A percentile compares a stretch with the other conserved stretches of the same genome.
Evolutionary conservation across 2,888 invertebrate species (phyloP).

Genomic region (Thecocarcelia acutangulata): DNA sequence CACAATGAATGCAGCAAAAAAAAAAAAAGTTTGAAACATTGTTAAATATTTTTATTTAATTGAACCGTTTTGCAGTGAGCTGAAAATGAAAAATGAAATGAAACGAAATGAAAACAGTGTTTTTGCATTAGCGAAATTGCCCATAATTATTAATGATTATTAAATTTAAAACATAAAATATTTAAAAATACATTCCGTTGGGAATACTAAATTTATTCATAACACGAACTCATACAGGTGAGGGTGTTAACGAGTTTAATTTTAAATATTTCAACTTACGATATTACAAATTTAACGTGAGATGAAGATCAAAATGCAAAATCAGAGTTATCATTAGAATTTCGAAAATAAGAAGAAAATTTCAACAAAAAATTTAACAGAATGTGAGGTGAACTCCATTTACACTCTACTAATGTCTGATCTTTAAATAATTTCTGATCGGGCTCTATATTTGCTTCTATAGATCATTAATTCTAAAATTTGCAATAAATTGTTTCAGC

Average conservation of each 20-base stretch:
- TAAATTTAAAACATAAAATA: conserved; percentile 39
- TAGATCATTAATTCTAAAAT: too few species aligned
- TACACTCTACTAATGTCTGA: too few species aligned
- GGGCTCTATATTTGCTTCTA: too few species aligned
- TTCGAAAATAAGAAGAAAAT: too few species aligned
- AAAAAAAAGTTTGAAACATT: conserved; percentile 46
- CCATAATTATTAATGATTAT: conserved; percentile 57
- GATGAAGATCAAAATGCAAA: too few species aligned
- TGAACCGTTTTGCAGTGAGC: conserved; percentile 65
- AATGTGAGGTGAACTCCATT: too few species aligned
- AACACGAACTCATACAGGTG: not conserved
- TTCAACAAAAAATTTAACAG: too few species aligned
- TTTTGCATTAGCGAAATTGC: conserved; percentile 75
- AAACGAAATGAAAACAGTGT: conserved; percentile 71
- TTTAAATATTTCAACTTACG: too few species aligned
- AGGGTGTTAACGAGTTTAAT: not conserved
- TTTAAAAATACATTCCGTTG: conserved; percentile 52
- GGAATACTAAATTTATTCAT: not conserved
- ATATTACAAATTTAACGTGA: too few species aligned
- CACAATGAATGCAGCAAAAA: conserved; percentile 9
- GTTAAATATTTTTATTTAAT: conserved; percentile 74
- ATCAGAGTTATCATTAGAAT: too few species aligned
- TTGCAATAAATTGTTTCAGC: too few species aligned
- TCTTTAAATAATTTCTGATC: too few species aligned
- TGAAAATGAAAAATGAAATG: conserved; percentile 9